These are phyloP conservation scores for Casuarius casuarius DNA, from an alignment of 2,113 vertebrate species.

Conservation along the genomic window DNA sequence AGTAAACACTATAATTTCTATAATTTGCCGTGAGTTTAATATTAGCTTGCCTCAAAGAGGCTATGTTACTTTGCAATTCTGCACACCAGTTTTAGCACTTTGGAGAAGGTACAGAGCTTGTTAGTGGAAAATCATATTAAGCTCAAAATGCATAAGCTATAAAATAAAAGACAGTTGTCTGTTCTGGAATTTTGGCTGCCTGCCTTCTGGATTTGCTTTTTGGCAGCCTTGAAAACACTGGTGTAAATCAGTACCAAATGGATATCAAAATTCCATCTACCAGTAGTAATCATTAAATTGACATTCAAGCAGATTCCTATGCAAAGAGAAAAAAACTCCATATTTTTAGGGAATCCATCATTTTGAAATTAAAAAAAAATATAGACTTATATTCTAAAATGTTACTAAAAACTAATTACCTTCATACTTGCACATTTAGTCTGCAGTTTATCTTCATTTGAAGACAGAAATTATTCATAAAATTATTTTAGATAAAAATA, in stretches of 20 bases:
- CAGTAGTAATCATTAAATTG: slow-evolving; percentile 71
- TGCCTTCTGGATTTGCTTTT: slow-evolving; percentile 78
- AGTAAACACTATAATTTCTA: slow-evolving; percentile 70
- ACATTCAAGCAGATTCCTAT: slow-evolving; percentile 70
- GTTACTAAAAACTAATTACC: neutral
- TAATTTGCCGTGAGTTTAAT: slow-evolving; percentile 74
- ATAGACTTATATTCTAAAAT: neutral
- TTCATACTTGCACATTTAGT: neutral
- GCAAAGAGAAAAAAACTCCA: slow-evolving; percentile 26
- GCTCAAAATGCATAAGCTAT: slow-evolving; percentile 77
- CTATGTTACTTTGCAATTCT: slow-evolving; percentile 70
- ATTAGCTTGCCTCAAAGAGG: slow-evolving; percentile 70
- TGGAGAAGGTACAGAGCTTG: slow-evolving; percentile 77
- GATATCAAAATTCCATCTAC: slow-evolving; percentile 77
- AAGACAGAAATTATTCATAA: neutral
- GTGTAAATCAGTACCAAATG: slow-evolving; percentile 83
- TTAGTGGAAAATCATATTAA: slow-evolving; percentile 81
- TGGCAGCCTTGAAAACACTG: slow-evolving; percentile 76
- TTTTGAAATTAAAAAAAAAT: slow-evolving; percentile 17
- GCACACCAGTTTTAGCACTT: slow-evolving; percentile 70
- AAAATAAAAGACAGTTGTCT: slow-evolving; percentile 83
- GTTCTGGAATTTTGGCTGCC: slow-evolving; percentile 76
- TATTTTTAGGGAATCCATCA: slow-evolving; percentile 31
- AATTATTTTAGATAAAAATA: neutral
- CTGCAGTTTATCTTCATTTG: neutral